phyloP scores from a whole-genome alignment of 2,888 invertebrate genomes.

The Smittia sp. region DNA sequence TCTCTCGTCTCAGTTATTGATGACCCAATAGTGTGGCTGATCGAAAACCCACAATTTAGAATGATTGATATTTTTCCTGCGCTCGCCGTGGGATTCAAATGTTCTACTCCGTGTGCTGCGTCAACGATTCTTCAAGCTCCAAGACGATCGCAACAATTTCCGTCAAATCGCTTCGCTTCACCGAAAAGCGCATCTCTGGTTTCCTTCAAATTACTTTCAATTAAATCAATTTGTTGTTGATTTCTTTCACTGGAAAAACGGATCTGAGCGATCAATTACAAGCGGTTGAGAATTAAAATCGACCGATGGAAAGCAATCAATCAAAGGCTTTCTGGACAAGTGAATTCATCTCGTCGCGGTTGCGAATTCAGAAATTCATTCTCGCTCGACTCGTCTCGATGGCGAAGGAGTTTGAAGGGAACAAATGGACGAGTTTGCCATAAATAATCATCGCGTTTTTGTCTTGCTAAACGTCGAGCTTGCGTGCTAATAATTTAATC shows the following conservation, averaged over 20 bases:
- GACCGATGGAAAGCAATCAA: conserved; percentile 29
- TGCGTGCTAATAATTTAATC: conserved; percentile 40
- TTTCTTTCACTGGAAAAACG: conserved; percentile 35
- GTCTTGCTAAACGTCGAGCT: background rate
- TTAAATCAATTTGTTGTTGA: conserved; percentile 33
- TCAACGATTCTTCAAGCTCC: background rate
- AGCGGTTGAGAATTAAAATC: background rate
- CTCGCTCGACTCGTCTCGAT: background rate
- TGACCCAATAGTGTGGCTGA: conserved; percentile 20
- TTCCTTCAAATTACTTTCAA: conserved; percentile 22
- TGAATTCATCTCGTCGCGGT: conserved; percentile 14
- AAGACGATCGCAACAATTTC: conserved; percentile 7
- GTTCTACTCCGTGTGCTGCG: too few relatives aligned
- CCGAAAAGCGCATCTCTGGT: background rate
- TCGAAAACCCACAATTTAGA: conserved; percentile 38
- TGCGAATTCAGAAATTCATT: conserved; percentile 1
- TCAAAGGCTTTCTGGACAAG: conserved; percentile 29
- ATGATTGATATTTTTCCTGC: conserved; percentile 39
- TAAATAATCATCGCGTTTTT: conserved; percentile 14
- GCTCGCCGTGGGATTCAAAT: conserved; percentile 24
- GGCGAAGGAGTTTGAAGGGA: conserved; percentile 5
- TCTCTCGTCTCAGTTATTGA: conserved; percentile 35
- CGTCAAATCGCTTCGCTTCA: conserved; percentile 6
- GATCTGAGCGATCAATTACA: conserved; percentile 36
- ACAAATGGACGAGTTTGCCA: conserved; percentile 7